phyloP scores from a whole-genome alignment of 2,888 invertebrate genomes.

The Lumbricus terrestris region DNA sequence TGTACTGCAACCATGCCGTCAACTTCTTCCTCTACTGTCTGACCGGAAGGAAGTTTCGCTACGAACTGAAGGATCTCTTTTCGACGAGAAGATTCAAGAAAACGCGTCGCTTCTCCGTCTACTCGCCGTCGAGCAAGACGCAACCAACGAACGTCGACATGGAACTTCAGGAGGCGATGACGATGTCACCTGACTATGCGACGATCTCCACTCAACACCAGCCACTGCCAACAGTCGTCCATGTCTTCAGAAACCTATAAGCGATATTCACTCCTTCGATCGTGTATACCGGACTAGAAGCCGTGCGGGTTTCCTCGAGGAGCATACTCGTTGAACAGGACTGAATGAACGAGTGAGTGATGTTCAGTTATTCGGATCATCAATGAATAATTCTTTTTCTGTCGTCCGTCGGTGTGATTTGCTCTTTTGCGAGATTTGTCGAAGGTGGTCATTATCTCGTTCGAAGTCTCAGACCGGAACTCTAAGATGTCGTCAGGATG shows the following conservation, averaged over 20 bases:
- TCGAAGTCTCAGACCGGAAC: neutral
- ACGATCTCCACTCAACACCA: neutral
- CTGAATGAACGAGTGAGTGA: neutral
- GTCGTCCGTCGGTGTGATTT: neutral
- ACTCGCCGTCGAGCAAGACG: neutral
- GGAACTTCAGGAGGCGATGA: neutral
- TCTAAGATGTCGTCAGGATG: neutral
- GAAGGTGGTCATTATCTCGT: neutral
- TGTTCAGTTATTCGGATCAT: neutral
- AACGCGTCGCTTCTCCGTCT: neutral
- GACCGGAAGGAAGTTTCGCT: constrained; percentile 32
- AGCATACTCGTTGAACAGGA: no score
- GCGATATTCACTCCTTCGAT: neutral
- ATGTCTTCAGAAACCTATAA: neutral
- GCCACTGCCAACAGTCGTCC: neutral
- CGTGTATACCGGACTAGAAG: neutral
- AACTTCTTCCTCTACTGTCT: constrained; percentile 36
- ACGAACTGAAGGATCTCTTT: constrained; percentile 21
- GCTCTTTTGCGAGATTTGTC: neutral
- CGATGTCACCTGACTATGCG: neutral
- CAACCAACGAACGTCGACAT: neutral
- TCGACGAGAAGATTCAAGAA: neutral
- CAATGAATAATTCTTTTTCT: neutral
- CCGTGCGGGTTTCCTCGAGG: neutral
- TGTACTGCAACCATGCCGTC: constrained; percentile 33